Evolutionary conservation across 1,140 invertebrate genomes (phyloP), one percentile per base, ranked within the genome.

Genomic region (Drosophila parabipectinata): DNA sequence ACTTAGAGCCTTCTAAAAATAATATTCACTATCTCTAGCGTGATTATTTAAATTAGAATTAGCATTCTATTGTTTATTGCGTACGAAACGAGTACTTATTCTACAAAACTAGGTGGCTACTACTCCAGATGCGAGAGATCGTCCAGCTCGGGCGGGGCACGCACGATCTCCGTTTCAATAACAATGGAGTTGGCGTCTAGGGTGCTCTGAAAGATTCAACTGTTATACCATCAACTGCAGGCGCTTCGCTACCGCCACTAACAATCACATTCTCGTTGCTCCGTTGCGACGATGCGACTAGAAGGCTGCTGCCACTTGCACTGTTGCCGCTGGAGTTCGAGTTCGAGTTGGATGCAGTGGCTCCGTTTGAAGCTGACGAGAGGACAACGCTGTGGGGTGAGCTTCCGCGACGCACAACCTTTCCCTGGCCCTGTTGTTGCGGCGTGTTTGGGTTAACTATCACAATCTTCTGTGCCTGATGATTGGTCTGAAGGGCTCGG

Each of bases 101-200:
- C 51, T 78, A 61, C 53, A 21, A 26, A 18, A 44, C 77, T 77
- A 48, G 15, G 14, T 26, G 61, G 14, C 41, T 44, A 44, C 67
- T 79, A 90, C 52, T 91, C 90, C 83, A 91, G 72, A 77, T 91
- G 90, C 34, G 90, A 87, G 45, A 91, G 77, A 75, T 91, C 90
- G 71, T 91, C 90, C 60, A 77, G 73, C 57, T 87, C 83, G 37
- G 90, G 90, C 53, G 90, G 83, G 26, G 67, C 72, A 39, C 90
- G 83, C 41, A 90, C 77, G 30, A 90, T 73, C 74, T 91, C 90
- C 57, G 90, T 90, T 71, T 91, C 90, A 77, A 91, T 91, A 50
- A 91, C 91, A 57, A 91, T 69, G 14, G 90, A 85, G 77, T 67
- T 90, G 53, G 68, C 72, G 69, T 91, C 90, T 64, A 91, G 73